Percentiles rank a stretch among this genome's conserved stretches.
These are phyloP conservation scores for Euphydryas editha DNA, from an alignment of 2,888 invertebrate genomes.

Conservation along the genomic window DNA sequence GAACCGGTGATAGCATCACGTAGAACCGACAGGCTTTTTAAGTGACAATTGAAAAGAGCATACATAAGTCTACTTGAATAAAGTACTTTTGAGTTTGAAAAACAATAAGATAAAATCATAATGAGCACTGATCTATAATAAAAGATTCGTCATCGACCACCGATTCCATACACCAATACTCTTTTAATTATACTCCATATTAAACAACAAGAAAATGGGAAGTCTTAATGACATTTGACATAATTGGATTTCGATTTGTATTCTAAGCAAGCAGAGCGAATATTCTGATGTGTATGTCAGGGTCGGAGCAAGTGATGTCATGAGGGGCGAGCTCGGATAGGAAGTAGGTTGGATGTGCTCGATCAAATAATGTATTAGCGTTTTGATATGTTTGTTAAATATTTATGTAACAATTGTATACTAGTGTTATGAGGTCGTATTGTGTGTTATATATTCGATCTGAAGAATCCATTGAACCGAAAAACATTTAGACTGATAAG, in stretches of 20 bases:
- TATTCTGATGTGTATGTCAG: constrained; percentile 15
- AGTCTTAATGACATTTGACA: constrained; percentile 2
- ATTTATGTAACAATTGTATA: background rate
- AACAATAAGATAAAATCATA: too few relatives aligned
- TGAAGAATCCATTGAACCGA: too few relatives aligned
- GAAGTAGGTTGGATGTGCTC: constrained; percentile 12
- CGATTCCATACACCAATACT: too few relatives aligned
- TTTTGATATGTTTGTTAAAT: background rate
- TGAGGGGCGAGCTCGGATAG: constrained; percentile 23
- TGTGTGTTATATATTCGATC: too few relatives aligned
- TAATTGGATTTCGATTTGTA: constrained; percentile 7
- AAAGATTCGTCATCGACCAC: too few relatives aligned
- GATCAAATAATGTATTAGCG: constrained; percentile 17
- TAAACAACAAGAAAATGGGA: background rate
- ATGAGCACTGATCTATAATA: too few relatives aligned
- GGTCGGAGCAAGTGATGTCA: constrained; percentile 33
- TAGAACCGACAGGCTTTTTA: too few relatives aligned
- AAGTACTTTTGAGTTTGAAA: too few relatives aligned
- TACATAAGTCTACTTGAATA: too few relatives aligned
- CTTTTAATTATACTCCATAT: background rate
- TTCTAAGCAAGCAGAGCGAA: constrained; percentile 10
- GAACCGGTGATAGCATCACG: too few relatives aligned
- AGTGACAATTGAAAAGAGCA: too few relatives aligned
- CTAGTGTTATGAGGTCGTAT: background rate
- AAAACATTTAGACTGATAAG: too few relatives aligned